Evolutionary conservation across 2,888 invertebrate species (phyloP), one percentile per base, ranked within the genome.

Genomic region (Tortricodes alternella): DNA sequence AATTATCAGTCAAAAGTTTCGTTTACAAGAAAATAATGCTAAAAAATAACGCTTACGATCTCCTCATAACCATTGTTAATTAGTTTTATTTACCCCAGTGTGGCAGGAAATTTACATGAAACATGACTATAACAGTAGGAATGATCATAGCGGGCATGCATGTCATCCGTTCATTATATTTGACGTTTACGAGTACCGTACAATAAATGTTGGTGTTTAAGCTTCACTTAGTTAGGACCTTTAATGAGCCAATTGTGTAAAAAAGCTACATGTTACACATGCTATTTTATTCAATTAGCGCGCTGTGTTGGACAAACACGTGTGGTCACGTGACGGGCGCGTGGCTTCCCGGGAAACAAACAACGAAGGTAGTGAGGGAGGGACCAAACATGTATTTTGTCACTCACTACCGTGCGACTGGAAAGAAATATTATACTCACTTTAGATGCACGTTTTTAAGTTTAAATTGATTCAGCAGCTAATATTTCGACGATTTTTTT

Each of bases 171-270:
- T 58, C 59, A 62, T 61, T 61, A 61, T 58, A 53, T 61, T 55
- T 49, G 58, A 53, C 58, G 61, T 65, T 73, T 67, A 70, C 62
- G 62, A 64, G 66, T 66, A 63, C 63, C 70, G 58, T 65, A 62
- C 65, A 66, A 71, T 71, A 71, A 78, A 75, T 71, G 64, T 56
- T 61, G 61, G 55, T 76, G 73, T 73, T 76, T 66, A 67, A 67
- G 70, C 60, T 51, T 49, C 61, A 61, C 57, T 64, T 61, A 61
- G 53, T 49, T 46, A 72, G 74, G 73, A 73, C 79, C 71, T 78
- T 80, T 81, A 84, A 83, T 80, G 76, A 78, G 70, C 66, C 70
- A 75, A 74, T 78, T 76, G 63, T 70, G 68, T 74, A 73, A 70
- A 73, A 73, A 59, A 56, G 56, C 60, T 53, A 65, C 64, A 65